Conservation (phyloP, 2,888 invertebrate species). For the Eristalis intricaria region DNA sequence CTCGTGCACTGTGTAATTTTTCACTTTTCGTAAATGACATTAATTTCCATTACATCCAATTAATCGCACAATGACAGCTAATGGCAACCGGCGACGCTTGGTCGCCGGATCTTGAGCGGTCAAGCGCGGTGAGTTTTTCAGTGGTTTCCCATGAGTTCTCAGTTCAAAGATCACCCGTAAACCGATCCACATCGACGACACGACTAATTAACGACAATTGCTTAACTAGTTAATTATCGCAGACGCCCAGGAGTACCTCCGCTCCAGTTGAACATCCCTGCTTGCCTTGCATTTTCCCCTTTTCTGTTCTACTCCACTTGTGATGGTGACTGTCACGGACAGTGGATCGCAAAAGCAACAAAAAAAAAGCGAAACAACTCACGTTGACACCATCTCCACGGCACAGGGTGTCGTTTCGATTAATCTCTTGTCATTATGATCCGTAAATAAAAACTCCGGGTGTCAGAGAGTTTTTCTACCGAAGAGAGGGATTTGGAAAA, state of each 20-base stretch:
- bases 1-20: neutral
- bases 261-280: neutral
- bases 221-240: conserved; percentile 64
- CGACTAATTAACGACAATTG: conserved; percentile 60
- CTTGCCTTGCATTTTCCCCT: too few species aligned
- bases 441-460: neutral
- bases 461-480: neutral
- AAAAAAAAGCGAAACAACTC: neutral
- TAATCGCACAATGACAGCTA: neutral
- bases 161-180: neutral
- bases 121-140: neutral
- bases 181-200: conserved; percentile 18
- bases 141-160: neutral
- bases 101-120: neutral
- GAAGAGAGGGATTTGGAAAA: neutral
- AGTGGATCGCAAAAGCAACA: neutral
- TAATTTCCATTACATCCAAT: neutral
- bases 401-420: neutral
- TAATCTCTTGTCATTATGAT: neutral
- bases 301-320: too few species aligned
- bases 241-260: neutral
- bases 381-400: neutral
- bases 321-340: neutral
- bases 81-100: neutral
- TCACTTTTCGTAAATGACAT: neutral